Evolutionary conservation across 2,797 vertebrate species (phyloP).

Genomic region (Poeciliopsis presidionis): DNA sequence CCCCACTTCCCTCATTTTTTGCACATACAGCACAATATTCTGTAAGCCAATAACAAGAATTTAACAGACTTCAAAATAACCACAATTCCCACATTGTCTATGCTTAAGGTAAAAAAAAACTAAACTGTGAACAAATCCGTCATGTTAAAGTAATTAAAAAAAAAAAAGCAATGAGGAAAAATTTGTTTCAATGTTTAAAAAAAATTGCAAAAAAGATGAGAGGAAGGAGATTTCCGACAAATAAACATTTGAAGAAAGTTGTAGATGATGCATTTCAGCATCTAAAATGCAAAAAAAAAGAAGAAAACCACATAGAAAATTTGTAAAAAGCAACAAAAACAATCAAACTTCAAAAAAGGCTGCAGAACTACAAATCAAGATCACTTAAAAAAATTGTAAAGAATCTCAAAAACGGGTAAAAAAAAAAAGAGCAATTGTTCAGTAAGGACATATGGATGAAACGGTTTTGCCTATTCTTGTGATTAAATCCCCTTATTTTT

Average conservation of each 20-base stretch:
- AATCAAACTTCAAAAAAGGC: not conserved
- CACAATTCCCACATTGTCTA: not conserved
- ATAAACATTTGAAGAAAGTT: not conserved
- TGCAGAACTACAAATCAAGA: not conserved
- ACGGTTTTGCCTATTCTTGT: not conserved
- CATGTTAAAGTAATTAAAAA: not conserved
- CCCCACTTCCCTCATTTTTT: not conserved
- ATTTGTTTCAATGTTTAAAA: not conserved
- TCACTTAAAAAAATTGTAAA: not conserved
- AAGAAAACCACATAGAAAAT: not conserved
- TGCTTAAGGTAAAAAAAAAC: not conserved
- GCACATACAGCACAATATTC: not conserved
- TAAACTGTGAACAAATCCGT: not conserved
- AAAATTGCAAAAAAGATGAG: not conserved
- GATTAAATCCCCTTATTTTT: not conserved
- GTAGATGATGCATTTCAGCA: not conserved
- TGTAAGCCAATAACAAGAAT: not conserved
- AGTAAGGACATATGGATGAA: not conserved
- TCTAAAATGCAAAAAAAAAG: not conserved
- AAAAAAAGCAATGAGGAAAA: not conserved
- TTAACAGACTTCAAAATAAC: not conserved
- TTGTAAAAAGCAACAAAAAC: not conserved
- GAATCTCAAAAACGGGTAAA: not conserved
- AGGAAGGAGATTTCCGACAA: not conserved
- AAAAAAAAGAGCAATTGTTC: not conserved